phyloP scores from a whole-genome alignment of 2,797 vertebrate species.

The Gorsachius magnificus region DNA sequence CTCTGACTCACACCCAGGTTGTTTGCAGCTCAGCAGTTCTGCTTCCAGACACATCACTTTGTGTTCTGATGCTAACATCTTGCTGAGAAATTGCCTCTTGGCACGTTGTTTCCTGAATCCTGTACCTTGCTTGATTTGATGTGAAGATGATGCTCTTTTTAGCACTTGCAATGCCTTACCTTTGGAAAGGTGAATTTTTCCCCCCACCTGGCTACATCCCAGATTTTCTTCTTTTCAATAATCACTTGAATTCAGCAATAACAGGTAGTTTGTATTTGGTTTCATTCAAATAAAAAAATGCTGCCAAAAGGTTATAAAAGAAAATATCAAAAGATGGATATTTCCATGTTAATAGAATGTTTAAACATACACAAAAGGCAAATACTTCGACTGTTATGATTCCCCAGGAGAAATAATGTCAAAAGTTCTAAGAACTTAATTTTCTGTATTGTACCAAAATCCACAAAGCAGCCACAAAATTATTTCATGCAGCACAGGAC shows the following conservation, averaged over 20 bases:
- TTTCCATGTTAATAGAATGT: background rate
- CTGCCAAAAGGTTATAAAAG: background rate
- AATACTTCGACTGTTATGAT: background rate
- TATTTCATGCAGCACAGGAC: background rate
- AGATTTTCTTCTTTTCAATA: background rate
- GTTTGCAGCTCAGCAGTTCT: constrained; percentile 77
- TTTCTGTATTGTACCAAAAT: background rate
- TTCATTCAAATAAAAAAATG: background rate
- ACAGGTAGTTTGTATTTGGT: background rate
- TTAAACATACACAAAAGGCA: background rate
- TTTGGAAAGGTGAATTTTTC: constrained; percentile 38
- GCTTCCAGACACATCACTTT: constrained; percentile 79
- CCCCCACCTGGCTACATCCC: background rate
- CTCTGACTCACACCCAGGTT: constrained; percentile 86
- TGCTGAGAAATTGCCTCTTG: constrained; percentile 73
- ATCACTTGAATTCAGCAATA: background rate
- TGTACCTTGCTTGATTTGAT: constrained; percentile 65
- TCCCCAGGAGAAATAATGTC: background rate
- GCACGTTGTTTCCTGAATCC: constrained; percentile 43
- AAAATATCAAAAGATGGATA: background rate
- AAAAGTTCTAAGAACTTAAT: background rate
- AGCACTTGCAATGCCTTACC: constrained; percentile 33
- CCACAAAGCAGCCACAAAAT: background rate
- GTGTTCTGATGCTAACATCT: constrained; percentile 70
- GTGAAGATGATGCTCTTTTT: constrained; percentile 72